A percentile compares a stretch with the other conserved stretches of the same genome.
Conservation (phyloP, 2,797 vertebrate genomes). For the Sebastiscus tertius region DNA sequence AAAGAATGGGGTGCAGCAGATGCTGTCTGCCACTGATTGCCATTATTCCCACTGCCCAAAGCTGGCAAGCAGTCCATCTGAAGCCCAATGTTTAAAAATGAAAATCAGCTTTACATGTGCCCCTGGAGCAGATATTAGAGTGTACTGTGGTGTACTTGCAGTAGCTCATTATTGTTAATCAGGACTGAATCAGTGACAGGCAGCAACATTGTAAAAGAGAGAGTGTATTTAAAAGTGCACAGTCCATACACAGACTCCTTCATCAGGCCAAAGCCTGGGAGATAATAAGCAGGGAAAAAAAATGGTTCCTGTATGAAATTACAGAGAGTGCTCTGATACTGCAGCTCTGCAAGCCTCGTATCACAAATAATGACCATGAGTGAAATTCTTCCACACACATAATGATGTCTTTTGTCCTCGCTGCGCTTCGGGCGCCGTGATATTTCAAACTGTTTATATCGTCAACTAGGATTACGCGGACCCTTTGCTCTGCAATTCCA, state of each 20-base stretch:
- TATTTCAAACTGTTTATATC: constrained; percentile 71
- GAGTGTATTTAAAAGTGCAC: neutral
- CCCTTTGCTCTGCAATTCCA: constrained; percentile 39
- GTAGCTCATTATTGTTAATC: constrained; percentile 42
- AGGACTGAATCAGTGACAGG: constrained; percentile 35
- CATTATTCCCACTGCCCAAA: constrained; percentile 25
- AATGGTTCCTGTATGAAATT: constrained; percentile 50
- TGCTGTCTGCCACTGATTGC: constrained; percentile 5
- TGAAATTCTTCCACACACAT: constrained; percentile 46
- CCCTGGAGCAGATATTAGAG: constrained; percentile 26
- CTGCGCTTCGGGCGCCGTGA: constrained; percentile 25
- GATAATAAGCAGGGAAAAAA: constrained; percentile 49
- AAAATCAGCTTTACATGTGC: constrained; percentile 10
- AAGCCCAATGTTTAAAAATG: constrained; percentile 9
- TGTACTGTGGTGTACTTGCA: constrained; percentile 8
- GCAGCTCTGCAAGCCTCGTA: constrained; percentile 42
- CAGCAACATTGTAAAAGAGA: constrained; percentile 17
- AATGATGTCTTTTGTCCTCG: constrained; percentile 64
- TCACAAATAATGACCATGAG: constrained; percentile 64
- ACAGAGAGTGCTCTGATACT: constrained; percentile 41
- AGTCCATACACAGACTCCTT: neutral
- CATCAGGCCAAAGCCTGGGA: constrained; percentile 5
- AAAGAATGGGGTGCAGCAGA: constrained; percentile 5
- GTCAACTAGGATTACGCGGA: constrained; percentile 62
- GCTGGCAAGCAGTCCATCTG: neutral